phyloP scores from a whole-genome alignment of 2,113 vertebrate genomes.

The Miniopterus natalensis region DNA sequence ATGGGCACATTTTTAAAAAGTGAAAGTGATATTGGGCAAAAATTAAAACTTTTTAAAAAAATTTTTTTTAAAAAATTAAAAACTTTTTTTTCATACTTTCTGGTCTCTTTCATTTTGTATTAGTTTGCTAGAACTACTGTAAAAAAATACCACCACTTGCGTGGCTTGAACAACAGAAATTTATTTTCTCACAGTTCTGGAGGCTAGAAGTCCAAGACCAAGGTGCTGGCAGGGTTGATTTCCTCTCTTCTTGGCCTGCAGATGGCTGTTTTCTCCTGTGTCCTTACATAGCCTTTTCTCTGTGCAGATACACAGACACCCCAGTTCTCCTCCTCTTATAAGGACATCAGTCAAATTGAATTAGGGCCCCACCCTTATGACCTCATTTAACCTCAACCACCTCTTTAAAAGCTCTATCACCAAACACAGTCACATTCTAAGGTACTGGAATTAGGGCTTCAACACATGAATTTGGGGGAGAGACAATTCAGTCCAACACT shows the following conservation, averaged over 20 bases:
- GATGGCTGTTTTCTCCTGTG: too few species aligned
- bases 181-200: not conserved
- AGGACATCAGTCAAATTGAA: not conserved
- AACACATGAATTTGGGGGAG: not conserved
- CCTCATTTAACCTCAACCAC: not conserved
- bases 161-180: not conserved
- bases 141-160: not conserved
- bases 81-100: not conserved
- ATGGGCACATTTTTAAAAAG: not conserved
- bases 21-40: not conserved
- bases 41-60: not conserved
- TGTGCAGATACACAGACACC: not conserved
- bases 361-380: not conserved
- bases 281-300: not conserved
- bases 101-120: not conserved
- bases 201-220: not conserved
- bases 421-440: not conserved
- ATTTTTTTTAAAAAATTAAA: not conserved
- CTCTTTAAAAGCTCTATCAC: not conserved
- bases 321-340: not conserved
- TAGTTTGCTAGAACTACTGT: not conserved
- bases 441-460: not conserved
- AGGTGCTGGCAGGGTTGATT: accelerated
- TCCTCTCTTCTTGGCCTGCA: not conserved
- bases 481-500: not conserved